These are phyloP conservation scores for Melanerpes aurifrons DNA, from an alignment of 2,113 vertebrate species.

Conservation along the genomic window DNA sequence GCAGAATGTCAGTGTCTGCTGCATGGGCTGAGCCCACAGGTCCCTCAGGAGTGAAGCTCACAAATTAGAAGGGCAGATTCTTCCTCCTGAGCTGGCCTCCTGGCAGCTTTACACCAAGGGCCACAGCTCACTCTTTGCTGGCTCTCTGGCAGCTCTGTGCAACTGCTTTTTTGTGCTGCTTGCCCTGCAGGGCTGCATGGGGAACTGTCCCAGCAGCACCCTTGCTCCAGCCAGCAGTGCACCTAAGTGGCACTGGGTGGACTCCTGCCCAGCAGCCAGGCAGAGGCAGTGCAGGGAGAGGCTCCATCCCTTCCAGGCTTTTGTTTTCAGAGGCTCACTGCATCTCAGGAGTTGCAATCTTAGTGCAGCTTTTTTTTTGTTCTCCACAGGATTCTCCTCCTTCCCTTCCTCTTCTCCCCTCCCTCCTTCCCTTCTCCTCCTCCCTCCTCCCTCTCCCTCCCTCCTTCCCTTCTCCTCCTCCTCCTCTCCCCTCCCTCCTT, in stretches of 20 bases:
- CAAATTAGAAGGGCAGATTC: neutral
- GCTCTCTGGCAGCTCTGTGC: neutral
- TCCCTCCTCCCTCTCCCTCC: too few species aligned
- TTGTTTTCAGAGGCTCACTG: neutral
- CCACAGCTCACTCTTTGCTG: too few species aligned
- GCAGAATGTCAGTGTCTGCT: neutral
- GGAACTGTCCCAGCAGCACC: neutral
- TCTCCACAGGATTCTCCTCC: neutral
- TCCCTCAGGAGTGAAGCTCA: neutral
- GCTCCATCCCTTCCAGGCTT: neutral
- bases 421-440: neutral
- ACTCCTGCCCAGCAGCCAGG: neutral
- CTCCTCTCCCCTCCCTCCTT: too few species aligned
- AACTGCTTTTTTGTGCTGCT: neutral
- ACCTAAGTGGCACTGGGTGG: neutral
- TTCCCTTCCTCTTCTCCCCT: neutral
- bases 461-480: too few species aligned
- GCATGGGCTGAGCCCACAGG: neutral
- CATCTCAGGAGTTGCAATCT: neutral
- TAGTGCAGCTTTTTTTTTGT: neutral
- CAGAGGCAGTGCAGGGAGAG: neutral
- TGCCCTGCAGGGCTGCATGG: rapidly evolving
- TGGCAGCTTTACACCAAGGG: neutral
- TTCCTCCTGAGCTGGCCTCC: neutral
- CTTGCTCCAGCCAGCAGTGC: neutral